Percentiles rank a stretch among this genome's conserved stretches.
Evolutionary conservation across 2,797 vertebrate species (phyloP).

Genomic region (Poeciliopsis paucimaculata): DNA sequence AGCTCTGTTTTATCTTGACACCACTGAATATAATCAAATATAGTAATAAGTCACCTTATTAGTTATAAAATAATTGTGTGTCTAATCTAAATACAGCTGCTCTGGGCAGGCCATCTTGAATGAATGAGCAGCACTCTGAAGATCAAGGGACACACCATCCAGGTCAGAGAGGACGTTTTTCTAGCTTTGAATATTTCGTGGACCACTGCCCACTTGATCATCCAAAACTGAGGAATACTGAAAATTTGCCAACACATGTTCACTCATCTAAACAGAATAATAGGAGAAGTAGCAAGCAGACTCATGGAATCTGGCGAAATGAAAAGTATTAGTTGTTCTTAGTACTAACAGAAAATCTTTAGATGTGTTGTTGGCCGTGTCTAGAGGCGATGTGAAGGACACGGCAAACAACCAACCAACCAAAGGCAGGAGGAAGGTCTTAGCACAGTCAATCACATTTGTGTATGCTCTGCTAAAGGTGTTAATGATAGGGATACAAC

Average conservation of each 20-base stretch:
- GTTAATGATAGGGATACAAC: no score
- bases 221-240: not conserved
- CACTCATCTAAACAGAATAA: not conserved
- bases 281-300: not conserved
- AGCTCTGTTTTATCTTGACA: not conserved
- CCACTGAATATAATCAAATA: not conserved
- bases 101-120: not conserved
- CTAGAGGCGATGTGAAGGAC: not conserved
- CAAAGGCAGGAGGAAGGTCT: no score
- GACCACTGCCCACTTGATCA: not conserved
- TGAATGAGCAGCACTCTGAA: not conserved
- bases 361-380: not conserved
- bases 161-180: not conserved
- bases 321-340: not conserved
- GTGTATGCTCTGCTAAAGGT: not conserved
- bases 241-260: not conserved
- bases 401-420: not conserved
- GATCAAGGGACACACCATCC: not conserved
- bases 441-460: no score
- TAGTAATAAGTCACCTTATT: not conserved
- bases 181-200: not conserved
- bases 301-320: not conserved
- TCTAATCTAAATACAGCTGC: not conserved
- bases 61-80: not conserved
- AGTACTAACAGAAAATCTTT: not conserved